phyloP scores from a whole-genome alignment of 2,888 invertebrate species.

The Archips crataeganus region DNA sequence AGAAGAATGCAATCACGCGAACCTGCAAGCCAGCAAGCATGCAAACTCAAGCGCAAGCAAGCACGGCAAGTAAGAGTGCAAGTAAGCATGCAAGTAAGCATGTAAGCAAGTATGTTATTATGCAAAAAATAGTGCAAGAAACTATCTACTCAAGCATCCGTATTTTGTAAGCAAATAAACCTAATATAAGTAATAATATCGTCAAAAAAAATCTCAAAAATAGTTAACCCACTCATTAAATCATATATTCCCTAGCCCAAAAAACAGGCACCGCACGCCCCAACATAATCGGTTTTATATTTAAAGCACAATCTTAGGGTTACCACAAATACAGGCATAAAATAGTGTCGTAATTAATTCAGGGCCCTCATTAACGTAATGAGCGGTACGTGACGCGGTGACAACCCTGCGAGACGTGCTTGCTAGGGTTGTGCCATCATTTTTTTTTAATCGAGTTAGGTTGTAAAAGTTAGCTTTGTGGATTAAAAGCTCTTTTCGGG shows the following conservation, averaged over 20 bases:
- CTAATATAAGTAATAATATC: background rate
- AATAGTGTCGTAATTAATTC: conserved; percentile 44
- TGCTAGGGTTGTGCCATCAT: conserved; percentile 39
- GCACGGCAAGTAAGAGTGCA: too few relatives aligned
- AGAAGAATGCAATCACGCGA: too few relatives aligned
- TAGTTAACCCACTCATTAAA: background rate
- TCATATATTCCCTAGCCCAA: background rate
- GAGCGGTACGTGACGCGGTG: conserved; percentile 42
- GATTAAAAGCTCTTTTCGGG: background rate
- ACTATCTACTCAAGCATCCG: too few relatives aligned
- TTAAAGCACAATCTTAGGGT: conserved; percentile 36
- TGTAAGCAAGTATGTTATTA: too few relatives aligned
- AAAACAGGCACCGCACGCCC: background rate
- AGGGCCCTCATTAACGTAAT: conserved; percentile 39
- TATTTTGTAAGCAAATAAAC: too few relatives aligned
- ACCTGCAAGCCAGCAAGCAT: too few relatives aligned
- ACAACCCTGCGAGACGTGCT: conserved; percentile 37
- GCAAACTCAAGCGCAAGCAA: too few relatives aligned
- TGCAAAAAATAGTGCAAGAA: too few relatives aligned
- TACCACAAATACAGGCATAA: conserved; percentile 38
- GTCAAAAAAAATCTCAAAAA: background rate
- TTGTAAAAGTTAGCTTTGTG: background rate
- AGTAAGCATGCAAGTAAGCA: too few relatives aligned
- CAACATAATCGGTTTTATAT: conserved; percentile 30
- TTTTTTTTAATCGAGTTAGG: conserved; percentile 9